These are phyloP conservation scores for Ascidia mentula DNA, from an alignment of 23 tunicate species.

Conservation along the genomic window DNA sequence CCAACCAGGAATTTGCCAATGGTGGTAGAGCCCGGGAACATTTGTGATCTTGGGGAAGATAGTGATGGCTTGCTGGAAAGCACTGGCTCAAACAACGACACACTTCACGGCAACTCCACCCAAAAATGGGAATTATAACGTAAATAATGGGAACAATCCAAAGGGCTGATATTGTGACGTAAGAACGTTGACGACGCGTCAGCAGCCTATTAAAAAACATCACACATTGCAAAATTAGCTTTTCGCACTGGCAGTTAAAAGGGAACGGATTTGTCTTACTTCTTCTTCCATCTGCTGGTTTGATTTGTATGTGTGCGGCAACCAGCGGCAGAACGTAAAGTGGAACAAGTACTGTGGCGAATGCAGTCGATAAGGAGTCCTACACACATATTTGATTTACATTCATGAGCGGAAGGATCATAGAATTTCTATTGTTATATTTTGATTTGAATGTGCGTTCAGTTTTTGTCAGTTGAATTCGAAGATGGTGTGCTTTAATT, in stretches of 20 bases:
- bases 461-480: too few species aligned
- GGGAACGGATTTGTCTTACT: constrained; percentile 2
- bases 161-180: constrained; percentile 39
- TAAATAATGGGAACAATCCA: constrained; percentile 73
- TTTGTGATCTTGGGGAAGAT: constrained; percentile 12
- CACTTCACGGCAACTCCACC: constrained; percentile 58
- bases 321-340: constrained; percentile 69
- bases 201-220: constrained; percentile 19
- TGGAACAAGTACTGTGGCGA: constrained; percentile 51
- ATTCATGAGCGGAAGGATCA: too few species aligned
- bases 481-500: too few species aligned
- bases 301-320: constrained; percentile 18
- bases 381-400: constrained; percentile 14
- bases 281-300: constrained; percentile 27
- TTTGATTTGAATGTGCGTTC: too few species aligned
- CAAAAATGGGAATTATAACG: constrained; percentile 43
- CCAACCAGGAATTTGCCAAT: constrained; percentile 77
- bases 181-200: constrained; percentile 63
- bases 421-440: too few species aligned
- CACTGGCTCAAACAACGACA: constrained; percentile 81
- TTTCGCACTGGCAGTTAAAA: neutral
- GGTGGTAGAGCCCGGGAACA: constrained; percentile 86
- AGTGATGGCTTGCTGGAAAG: constrained; percentile 47
- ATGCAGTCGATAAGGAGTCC: constrained; percentile 83
- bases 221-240: neutral